phyloP scores from a whole-genome alignment of 2,797 vertebrate genomes.

The Trachops cirrhosus region DNA sequence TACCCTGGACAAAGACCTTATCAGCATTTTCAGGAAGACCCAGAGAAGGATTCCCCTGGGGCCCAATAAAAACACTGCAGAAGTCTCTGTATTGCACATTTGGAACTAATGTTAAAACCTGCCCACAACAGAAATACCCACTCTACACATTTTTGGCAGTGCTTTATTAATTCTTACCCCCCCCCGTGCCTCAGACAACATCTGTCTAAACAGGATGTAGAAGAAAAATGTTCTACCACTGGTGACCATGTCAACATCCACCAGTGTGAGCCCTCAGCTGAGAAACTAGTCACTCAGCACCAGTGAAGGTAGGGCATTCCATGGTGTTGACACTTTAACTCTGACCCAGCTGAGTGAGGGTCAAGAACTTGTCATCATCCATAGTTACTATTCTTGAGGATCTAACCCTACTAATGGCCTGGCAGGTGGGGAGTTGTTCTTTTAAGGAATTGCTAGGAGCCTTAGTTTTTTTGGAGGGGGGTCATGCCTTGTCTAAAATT shows the following conservation, averaged over 20 bases:
- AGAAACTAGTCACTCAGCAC: neutral
- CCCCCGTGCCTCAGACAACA: constrained; percentile 8
- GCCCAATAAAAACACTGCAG: neutral
- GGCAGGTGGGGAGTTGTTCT: neutral
- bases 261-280: neutral
- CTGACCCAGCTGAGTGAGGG: neutral
- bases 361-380: neutral
- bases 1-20: neutral
- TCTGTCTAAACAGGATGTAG: constrained; percentile 26
- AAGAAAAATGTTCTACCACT: neutral
- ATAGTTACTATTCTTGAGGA: neutral
- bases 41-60: neutral
- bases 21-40: neutral
- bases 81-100: neutral
- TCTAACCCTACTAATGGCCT: neutral
- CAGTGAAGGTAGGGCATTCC: neutral
- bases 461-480: neutral
- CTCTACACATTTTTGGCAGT: neutral
- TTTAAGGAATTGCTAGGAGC: neutral
- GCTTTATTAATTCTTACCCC: neutral
- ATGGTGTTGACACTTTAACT: neutral
- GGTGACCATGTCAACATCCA: neutral
- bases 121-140: neutral
- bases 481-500: neutral
- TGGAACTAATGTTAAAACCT: neutral